Evolutionary conservation across 2,888 invertebrate species (phyloP), one percentile per base, ranked within the genome.

Genomic region (Leptinotarsa tumamoca): DNA sequence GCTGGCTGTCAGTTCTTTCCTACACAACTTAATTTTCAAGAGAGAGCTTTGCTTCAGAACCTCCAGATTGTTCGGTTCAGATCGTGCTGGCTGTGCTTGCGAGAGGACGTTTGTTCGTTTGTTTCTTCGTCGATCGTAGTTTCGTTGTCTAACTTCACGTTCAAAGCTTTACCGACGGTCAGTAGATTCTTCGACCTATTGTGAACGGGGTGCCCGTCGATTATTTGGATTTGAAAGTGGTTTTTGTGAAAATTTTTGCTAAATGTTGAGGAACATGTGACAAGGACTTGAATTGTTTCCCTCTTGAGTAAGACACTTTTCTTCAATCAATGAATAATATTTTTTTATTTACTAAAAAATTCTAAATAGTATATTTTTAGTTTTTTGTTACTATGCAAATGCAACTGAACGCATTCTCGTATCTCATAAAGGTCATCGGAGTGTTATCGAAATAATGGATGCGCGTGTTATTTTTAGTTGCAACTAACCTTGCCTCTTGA

Each of bases 11-110:
- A 87, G 85, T 84, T 84, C 85, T 82, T 82, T 83, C 84, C 83
- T 84, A 85, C 88, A 88, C 88, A 88, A 88, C 88, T 88, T 87
- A 88, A 88, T 88, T 86, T 83, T 79, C 75, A 79, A 67, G 70
- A 74, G 69, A 74, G 74, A 74, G 70, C 74, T 70, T 70, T 58
- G 70, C 74, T 72, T 72, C 72, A 72, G 68, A 49, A 63, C 52
- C 66, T 74, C 71, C 69, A 68, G 72, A 69, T 27, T 51, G 63
- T 58, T 63, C 72, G 23, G 67, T 68, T 73, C 76, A 79, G 79
- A 80, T 75, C 80, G 80, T 79, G 76, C 74, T 76, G 72, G 76
- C 73, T 71, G 74, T 73, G 76, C 76, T 72, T 67, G 71, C 58
- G 74, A 75, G 74, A 68, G 76, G 80, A 80, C 75, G 78, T 70